phyloP scores from a whole-genome alignment of 2,797 vertebrate species.

The Poeciliopsis paucimaculata region DNA sequence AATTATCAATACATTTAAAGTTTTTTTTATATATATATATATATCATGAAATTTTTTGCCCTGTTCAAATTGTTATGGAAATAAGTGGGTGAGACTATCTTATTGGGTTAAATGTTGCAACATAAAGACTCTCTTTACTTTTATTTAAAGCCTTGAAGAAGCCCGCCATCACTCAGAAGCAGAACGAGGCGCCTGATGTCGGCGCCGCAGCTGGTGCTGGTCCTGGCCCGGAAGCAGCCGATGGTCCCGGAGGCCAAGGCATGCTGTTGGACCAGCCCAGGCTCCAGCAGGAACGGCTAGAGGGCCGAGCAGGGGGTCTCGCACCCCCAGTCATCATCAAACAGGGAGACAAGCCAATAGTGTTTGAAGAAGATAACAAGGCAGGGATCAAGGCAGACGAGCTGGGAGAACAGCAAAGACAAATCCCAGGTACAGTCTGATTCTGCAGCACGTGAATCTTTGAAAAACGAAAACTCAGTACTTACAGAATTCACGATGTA shows the following conservation, averaged over 20 bases:
- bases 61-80: neutral
- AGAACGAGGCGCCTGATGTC: constrained; percentile 49
- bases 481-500: neutral
- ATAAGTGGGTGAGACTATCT: neutral
- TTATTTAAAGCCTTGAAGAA: constrained; percentile 78
- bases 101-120: neutral
- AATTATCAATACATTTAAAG: neutral
- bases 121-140: neutral
- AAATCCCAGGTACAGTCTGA: constrained; percentile 67
- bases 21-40: neutral
- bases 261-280: constrained; percentile 73
- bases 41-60: neutral
- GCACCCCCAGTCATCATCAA: constrained; percentile 49
- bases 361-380: constrained; percentile 81
- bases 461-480: neutral
- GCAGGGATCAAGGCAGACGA: constrained; percentile 79
- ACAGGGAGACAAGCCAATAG: constrained; percentile 72
- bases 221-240: constrained; percentile 60
- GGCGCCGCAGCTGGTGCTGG: constrained; percentile 62
- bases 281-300: constrained; percentile 70
- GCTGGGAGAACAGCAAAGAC: constrained; percentile 79
- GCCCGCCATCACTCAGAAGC: constrained; percentile 81
- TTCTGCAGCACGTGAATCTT: neutral
- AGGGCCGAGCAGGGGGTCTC: constrained; percentile 40
- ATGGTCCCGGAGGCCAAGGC: constrained; percentile 60